Evolutionary conservation across 2,113 vertebrate genomes (phyloP), one percentile per base, ranked within the genome.

Genomic region (Rhynchomys soricoides): DNA sequence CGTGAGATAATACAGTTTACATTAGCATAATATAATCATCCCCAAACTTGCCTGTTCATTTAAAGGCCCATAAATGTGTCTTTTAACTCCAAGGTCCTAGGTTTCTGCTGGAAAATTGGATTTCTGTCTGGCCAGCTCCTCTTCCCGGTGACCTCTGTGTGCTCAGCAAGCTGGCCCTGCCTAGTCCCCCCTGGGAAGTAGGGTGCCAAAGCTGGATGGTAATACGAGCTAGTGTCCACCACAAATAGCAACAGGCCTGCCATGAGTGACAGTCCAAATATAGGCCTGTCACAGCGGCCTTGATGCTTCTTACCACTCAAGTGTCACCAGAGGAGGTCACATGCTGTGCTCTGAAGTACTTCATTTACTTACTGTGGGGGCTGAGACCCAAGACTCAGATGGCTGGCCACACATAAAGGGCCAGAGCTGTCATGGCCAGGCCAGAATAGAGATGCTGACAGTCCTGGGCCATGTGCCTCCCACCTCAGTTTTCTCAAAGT

Each of bases 251-350:
- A 97, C 97, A 92, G 97, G 98, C 86, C 89, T 97, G 97, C 97
- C 89, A 19, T 98, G 97, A 98, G 98, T 92, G 95, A 97, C 89
- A 98, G 96, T 68, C 99, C 98, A 99, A 98, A 99, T 99, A 99
- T 99, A 99, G 99, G 98, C n/a, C 73, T 92, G 93, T 81, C 85
- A 85, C 0, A 0, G 98, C 97, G 95, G 97, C 75, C 97, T 96
- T 97, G 97, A 75, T 91, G 70, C 94, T 96, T 92, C 31, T 43
- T 48, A 91, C 89, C 95, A 91, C 98, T 99, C 98, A 98, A 97
- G 98, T 97, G 97, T 97, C 98, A 98, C 82, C 82, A 75, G 87
- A 74, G 89, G 95, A 96, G 91, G 96, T 97, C 98, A 98, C n/a
- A 48, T 93, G 37, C 83, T 3, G 19, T 62, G 31, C 55, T 31